Evolutionary conservation across 2,888 invertebrate genomes (phyloP), one percentile per base, ranked within the genome.

Genomic region (Euplexia lucipara): DNA sequence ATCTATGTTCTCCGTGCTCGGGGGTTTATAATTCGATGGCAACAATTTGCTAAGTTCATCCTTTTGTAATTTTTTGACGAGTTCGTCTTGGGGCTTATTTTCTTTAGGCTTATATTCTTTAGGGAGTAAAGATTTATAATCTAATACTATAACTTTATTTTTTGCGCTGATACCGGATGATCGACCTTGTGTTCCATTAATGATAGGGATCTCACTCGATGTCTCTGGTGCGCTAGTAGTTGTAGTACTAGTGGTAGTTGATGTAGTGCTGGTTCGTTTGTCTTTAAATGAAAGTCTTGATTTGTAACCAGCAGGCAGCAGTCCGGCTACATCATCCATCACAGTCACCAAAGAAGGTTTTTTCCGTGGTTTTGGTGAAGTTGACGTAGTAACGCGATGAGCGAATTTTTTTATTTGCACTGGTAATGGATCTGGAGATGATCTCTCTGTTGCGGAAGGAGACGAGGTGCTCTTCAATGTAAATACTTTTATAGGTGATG

Each of bases 351-450:
- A 85, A 48, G 91, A 88, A 42, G 90, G 88, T 69, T 95, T 92
- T 82, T 94, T 88, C 76, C 86, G 94, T 18, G 95, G 94, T 75
- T 93, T 95, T 10, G 91, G 91, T 41, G 95, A 93, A 2, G 95
- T 94, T 30, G 93, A 92, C 48, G 91, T 91, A 60, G 88, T 89
- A 34, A 94, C 88, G 68, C 96, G 94, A 16, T 95, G 96, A 58
- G 96, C 96, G 82, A 97, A 97, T 88, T 97, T 97, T 60, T 96
- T 96, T 10, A 97, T 97, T 74, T 96, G 94, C 2, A 96, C 96
- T 20, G 96, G 96, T 45, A 96, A 93, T 60, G 96, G 96, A 65
- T 94, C 95, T 0, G 96, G 96, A n/a, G 96, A 90, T 34, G 96
- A 95, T 88, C 72, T 95, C 86, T 96, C 95, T 30, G 95, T 96